Percentiles rank a stretch among this genome's conserved stretches.
These are phyloP conservation scores for Xenopus borealis DNA, from an alignment of 2,113 vertebrate species.

Conservation along the genomic window DNA sequence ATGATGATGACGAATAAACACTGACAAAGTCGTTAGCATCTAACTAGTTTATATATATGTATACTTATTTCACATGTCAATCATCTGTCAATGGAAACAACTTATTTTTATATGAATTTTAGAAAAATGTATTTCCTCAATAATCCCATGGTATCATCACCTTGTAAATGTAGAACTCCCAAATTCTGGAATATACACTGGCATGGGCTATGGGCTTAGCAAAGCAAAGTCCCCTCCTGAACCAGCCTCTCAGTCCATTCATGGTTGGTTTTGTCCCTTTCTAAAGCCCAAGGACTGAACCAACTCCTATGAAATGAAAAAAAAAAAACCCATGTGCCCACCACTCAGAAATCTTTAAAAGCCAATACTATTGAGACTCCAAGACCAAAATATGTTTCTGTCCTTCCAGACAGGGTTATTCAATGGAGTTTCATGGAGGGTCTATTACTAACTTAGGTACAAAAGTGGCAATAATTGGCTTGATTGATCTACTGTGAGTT, in stretches of 20 bases:
- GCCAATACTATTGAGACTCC: neutral
- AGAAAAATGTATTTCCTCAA: slow-evolving; percentile 1
- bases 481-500: too few species aligned
- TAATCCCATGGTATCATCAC: neutral
- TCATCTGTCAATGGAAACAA: slow-evolving; percentile 43
- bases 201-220: neutral
- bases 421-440: too few species aligned
- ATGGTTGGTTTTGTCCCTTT: neutral
- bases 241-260: neutral
- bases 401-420: too few species aligned
- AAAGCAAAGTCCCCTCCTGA: neutral
- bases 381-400: neutral
- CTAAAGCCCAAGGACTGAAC: neutral
- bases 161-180: neutral
- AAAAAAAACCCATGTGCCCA: neutral
- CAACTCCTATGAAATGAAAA: neutral
- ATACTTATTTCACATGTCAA: slow-evolving; percentile 52
- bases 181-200: slow-evolving; percentile 1
- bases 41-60: slow-evolving; percentile 50
- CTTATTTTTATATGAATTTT: slow-evolving; percentile 57
- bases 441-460: too few species aligned
- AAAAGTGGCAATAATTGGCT: too few species aligned
- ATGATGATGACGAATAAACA: slow-evolving; percentile 46
- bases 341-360: too few species aligned
- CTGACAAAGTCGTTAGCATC: slow-evolving; percentile 36